Evolutionary conservation across 2,797 vertebrate genomes (phyloP).

Genomic region (Bucorvus abyssinicus): DNA sequence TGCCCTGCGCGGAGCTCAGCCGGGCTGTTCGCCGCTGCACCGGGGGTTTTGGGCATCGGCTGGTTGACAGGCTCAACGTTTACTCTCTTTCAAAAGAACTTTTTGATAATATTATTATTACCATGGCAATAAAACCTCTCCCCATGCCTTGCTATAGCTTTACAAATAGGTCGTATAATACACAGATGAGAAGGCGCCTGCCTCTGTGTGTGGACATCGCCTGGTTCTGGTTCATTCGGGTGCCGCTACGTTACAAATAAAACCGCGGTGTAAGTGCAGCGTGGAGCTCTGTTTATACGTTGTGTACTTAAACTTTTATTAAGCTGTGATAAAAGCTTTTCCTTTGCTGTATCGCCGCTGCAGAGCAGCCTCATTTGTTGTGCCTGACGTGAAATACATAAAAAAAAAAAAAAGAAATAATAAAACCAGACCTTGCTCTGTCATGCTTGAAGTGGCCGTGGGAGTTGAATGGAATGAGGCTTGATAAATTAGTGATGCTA

Average conservation of each 20-base stretch:
- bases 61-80: neutral
- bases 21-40: neutral
- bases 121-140: neutral
- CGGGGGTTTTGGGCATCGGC: neutral
- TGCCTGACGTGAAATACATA: constrained; percentile 23
- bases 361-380: constrained; percentile 19
- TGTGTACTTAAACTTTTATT: neutral
- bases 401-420: constrained; percentile 44
- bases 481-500: constrained; percentile 62
- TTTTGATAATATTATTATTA: neutral
- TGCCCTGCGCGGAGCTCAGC: neutral
- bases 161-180: neutral
- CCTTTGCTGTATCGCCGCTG: neutral
- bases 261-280: neutral
- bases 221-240: accelerated
- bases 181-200: neutral
- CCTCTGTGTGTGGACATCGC: neutral
- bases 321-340: neutral
- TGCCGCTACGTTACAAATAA: neutral
- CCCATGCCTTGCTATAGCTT: neutral
- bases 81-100: neutral
- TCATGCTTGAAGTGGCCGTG: constrained; percentile 43
- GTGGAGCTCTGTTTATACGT: neutral
- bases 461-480: constrained; percentile 42
- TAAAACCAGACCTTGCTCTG: constrained; percentile 39